Percentiles rank a stretch among this genome's conserved stretches.
These are phyloP conservation scores for Zhuqinia jingwanae DNA, from an alignment of 2,888 invertebrate genomes.

Conservation along the genomic window DNA sequence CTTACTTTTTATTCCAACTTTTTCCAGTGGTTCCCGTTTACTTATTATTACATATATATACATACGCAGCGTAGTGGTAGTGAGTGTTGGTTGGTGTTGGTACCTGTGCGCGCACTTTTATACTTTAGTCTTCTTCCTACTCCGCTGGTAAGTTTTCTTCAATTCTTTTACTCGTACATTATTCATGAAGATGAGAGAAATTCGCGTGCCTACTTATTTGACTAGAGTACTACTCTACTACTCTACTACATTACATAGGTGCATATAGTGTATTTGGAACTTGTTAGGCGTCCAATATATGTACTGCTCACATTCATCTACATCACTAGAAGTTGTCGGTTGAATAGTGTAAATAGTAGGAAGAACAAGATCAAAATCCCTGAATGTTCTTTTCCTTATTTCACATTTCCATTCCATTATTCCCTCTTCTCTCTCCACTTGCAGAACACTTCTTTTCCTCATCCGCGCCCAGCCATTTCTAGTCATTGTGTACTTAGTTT, in stretches of 20 bases:
- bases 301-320: not conserved
- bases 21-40: not conserved
- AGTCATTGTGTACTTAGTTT: conserved; percentile 1
- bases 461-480: not conserved
- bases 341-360: not conserved
- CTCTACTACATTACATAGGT: not conserved
- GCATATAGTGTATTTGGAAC: not conserved
- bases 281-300: too few relatives aligned
- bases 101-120: not conserved
- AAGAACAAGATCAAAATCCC: conserved; percentile 40
- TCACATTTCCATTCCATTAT: conserved; percentile 19
- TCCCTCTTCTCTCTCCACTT: not conserved
- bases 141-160: conserved; percentile 26
- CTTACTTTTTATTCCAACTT: not conserved
- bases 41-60: not conserved
- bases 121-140: not conserved
- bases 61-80: too few relatives aligned
- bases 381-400: not conserved
- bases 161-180: conserved; percentile 67
- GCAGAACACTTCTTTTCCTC: not conserved
- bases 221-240: too few relatives aligned
- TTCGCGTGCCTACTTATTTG: not conserved
- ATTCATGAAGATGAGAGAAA: conserved; percentile 61
- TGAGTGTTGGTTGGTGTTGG: too few relatives aligned
- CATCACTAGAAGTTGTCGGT: not conserved